These are phyloP conservation scores for Pollenia angustigena DNA, from an alignment of 2,888 invertebrate genomes.

Conservation along the genomic window DNA sequence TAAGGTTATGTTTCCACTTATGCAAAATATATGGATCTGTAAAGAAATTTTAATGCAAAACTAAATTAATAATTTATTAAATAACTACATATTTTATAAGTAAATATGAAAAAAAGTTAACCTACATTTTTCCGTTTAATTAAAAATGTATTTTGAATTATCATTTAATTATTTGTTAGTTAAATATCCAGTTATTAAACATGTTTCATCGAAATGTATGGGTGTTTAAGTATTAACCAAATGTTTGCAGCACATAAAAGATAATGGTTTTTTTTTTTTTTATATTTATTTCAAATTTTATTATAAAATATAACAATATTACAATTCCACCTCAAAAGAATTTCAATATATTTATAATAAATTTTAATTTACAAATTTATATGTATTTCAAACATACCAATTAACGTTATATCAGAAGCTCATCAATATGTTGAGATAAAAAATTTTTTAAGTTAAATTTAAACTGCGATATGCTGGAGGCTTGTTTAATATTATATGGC, in stretches of 20 bases:
- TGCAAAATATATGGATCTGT: slow-evolving; percentile 34
- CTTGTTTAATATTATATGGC: no score
- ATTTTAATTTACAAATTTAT: no score
- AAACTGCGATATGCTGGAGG: no score
- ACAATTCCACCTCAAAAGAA: no score
- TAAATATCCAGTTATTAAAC: slow-evolving; percentile 35
- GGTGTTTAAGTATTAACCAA: background rate
- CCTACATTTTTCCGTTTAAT: slow-evolving; percentile 41
- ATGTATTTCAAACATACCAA: no score
- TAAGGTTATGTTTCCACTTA: slow-evolving; percentile 48
- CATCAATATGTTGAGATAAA: no score
- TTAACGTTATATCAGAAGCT: no score
- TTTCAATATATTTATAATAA: no score
- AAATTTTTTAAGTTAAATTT: no score
- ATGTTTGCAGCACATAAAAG: background rate
- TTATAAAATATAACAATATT: no score
- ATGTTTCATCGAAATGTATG: slow-evolving; percentile 30
- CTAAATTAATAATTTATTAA: background rate
- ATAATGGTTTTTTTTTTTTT: no score
- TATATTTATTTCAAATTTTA: no score
- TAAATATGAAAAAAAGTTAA: slow-evolving; percentile 24
- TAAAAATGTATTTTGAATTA: slow-evolving; percentile 7
- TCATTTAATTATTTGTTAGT: slow-evolving; percentile 31
- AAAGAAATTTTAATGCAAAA: slow-evolving; percentile 16
- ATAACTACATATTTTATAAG: background rate